These are phyloP conservation scores for Hemibagrus wyckioides DNA, from an alignment of 2,113 vertebrate species.

Conservation along the genomic window DNA sequence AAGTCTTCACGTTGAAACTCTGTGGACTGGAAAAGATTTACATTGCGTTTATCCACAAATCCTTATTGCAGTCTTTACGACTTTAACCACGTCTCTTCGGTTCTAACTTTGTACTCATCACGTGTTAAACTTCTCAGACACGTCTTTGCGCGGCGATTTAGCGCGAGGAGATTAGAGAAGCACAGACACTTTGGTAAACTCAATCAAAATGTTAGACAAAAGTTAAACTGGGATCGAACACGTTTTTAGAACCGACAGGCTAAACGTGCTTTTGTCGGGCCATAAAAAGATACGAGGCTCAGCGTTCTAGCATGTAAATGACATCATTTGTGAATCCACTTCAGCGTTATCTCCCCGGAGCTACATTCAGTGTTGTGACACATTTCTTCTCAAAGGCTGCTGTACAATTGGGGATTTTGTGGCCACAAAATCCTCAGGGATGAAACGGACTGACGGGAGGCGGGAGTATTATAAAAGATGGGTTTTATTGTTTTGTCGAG, in stretches of 20 bases:
- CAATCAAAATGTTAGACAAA: neutral
- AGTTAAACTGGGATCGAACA: too few relatives aligned
- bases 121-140: neutral
- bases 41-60: neutral
- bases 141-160: neutral
- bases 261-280: neutral
- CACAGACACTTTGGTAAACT: neutral
- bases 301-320: neutral
- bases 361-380: neutral
- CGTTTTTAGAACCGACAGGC: too few relatives aligned
- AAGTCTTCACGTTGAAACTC: neutral
- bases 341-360: neutral
- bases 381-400: neutral
- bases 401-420: neutral
- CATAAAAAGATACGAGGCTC: neutral
- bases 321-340: slow-evolving; percentile 1
- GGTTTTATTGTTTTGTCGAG: neutral
- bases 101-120: neutral
- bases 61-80: neutral
- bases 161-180: slow-evolving; percentile 7
- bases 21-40: neutral
- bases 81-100: neutral
- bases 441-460: neutral
- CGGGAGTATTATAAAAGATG: neutral
- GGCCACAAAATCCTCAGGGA: neutral